These are phyloP conservation scores for Fringilla coelebs DNA, from an alignment of 2,797 vertebrate genomes.

Conservation along the genomic window DNA sequence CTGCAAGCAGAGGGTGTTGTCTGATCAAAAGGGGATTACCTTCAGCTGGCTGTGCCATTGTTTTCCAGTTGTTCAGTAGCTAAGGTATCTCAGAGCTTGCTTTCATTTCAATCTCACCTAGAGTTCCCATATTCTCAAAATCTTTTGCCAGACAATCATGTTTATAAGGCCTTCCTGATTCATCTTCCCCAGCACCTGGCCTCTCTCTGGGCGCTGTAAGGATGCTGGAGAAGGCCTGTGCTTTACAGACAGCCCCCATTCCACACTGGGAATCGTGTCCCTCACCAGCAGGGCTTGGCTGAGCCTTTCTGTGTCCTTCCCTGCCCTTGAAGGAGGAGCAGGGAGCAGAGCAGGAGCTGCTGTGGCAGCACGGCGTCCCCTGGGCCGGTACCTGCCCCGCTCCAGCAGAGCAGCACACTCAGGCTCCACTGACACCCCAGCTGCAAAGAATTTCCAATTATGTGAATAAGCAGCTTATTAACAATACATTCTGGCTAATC, in stretches of 20 bases:
- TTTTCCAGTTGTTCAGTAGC: too few species aligned
- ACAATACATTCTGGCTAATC: slow-evolving; percentile 52
- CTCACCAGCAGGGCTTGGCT: not conserved
- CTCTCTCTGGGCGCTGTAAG: not conserved
- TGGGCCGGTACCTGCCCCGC: slow-evolving; percentile 1
- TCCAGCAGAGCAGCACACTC: slow-evolving; percentile 21
- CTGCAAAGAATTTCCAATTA: slow-evolving; percentile 54
- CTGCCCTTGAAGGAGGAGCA: not conserved
- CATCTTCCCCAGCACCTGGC: not conserved
- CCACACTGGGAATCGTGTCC: accelerated
- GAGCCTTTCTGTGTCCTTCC: not conserved
- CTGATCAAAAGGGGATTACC: too few species aligned
- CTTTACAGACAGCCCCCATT: too few species aligned
- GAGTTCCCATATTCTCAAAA: too few species aligned
- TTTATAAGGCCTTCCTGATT: too few species aligned
- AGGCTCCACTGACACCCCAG: not conserved
- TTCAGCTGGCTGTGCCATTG: too few species aligned
- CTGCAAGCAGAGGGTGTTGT: too few species aligned
- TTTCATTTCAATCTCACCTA: too few species aligned
- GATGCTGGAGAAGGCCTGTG: not conserved
- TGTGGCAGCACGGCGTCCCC: not conserved
- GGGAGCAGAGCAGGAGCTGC: not conserved
- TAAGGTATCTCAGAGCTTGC: too few species aligned
- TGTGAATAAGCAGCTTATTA: slow-evolving; percentile 62
- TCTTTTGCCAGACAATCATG: too few species aligned